These are phyloP conservation scores for Gonatopus flavifemur DNA, from an alignment of 1,140 invertebrate species.

Conservation along the genomic window DNA sequence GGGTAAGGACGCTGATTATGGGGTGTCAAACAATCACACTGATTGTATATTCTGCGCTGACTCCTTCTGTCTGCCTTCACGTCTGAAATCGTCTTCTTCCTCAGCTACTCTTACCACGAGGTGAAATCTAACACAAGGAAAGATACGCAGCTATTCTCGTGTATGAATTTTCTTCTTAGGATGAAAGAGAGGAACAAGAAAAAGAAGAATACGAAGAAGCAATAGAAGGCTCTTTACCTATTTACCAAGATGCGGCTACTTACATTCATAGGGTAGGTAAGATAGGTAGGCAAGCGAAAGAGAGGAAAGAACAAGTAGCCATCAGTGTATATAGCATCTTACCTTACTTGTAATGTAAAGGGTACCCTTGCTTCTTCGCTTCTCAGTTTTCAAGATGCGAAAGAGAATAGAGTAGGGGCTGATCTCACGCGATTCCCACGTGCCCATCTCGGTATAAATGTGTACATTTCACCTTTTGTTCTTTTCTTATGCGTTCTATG, in stretches of 20 bases:
- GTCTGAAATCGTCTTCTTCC: slow-evolving; percentile 17
- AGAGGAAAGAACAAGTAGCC: slow-evolving; percentile 10
- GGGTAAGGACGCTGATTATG: slow-evolving; percentile 57
- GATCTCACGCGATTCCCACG: slow-evolving; percentile 50
- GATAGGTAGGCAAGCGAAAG: slow-evolving; percentile 20
- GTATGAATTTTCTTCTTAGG: background rate
- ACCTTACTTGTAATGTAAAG: too few relatives aligned
- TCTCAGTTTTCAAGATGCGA: too few relatives aligned
- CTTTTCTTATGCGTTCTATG: too few relatives aligned
- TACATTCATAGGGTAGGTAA: slow-evolving; percentile 34
- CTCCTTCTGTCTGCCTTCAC: slow-evolving; percentile 43
- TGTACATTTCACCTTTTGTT: too few relatives aligned
- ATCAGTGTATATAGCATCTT: too few relatives aligned
- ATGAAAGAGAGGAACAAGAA: slow-evolving; percentile 9
- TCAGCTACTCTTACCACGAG: slow-evolving; percentile 1
- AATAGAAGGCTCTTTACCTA: slow-evolving; percentile 40
- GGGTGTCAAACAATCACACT: slow-evolving; percentile 60
- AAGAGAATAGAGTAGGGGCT: slow-evolving; percentile 13
- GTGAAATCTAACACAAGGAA: too few relatives aligned
- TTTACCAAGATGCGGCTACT: slow-evolving; percentile 46
- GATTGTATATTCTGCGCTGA: slow-evolving; percentile 56
- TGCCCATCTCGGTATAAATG: too few relatives aligned
- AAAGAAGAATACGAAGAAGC: slow-evolving; percentile 12
- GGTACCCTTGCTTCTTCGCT: too few relatives aligned
- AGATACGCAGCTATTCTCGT: too few relatives aligned